These are phyloP conservation scores for Lasioglossum oenotherae DNA, from an alignment of 2,888 invertebrate genomes.

Conservation along the genomic window DNA sequence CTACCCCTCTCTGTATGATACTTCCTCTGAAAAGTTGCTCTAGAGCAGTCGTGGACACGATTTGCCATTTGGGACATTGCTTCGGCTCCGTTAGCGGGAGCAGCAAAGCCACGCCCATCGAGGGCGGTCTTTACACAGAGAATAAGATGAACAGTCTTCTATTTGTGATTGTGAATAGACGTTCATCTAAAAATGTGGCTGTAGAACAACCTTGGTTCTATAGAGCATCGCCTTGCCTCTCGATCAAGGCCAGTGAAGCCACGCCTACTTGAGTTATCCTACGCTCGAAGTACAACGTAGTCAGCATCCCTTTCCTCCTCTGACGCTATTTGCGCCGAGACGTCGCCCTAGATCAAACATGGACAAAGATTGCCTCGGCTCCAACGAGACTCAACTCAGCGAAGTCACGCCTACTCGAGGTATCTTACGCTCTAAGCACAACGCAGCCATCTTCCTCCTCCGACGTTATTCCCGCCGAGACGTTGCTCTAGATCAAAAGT, in stretches of 20 bases:
- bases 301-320: not conserved
- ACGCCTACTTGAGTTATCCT: not conserved
- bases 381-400: not conserved
- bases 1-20: no score
- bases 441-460: not conserved
- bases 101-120: not conserved
- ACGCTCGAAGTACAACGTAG: not conserved
- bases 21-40: not conserved
- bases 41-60: not conserved
- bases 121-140: not conserved
- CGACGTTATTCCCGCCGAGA: not conserved
- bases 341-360: not conserved
- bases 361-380: not conserved
- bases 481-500: not conserved
- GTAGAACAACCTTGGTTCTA: not conserved
- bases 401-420: not conserved
- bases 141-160: not conserved
- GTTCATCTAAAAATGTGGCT: not conserved
- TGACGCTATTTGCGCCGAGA: not conserved
- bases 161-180: not conserved
- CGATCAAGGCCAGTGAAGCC: not conserved
- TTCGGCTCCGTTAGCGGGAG: not conserved
- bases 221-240: not conserved
- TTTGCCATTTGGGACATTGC: not conserved
- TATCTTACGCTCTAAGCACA: not conserved